Evolutionary conservation across 1,140 invertebrate genomes (phyloP).

Genomic region (Pissodes strobi): DNA sequence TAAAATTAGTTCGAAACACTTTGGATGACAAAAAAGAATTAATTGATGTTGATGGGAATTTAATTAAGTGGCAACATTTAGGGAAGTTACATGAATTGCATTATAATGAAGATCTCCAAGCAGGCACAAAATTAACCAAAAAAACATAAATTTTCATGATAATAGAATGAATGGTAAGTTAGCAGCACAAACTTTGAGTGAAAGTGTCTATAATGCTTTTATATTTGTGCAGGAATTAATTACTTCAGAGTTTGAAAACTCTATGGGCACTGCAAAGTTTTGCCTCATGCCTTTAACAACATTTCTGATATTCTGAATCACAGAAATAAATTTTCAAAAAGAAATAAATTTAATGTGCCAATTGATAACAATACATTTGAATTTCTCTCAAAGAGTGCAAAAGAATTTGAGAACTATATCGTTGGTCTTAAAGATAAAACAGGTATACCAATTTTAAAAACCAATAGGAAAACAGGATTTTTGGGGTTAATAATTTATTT

Average conservation of each 20-base stretch:
- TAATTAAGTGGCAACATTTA: conserved; percentile 31
- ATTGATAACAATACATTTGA: conserved; percentile 41
- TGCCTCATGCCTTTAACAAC: conserved; percentile 29
- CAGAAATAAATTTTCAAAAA: too few species aligned
- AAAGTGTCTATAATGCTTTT: conserved; percentile 35
- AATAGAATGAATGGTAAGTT: too few species aligned
- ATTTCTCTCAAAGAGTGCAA: too few species aligned
- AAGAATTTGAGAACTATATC: too few species aligned
- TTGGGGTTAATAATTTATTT: too few species aligned
- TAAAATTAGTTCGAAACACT: conserved; percentile 43
- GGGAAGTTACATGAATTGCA: conserved; percentile 34
- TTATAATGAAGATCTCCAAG: conserved; percentile 32
- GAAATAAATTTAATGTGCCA: too few species aligned
- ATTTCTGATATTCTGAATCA: too few species aligned
- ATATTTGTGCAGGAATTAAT: conserved; percentile 26
- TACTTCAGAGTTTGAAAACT: conserved; percentile 25
- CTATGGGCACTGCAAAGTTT: too few species aligned
- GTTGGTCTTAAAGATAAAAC: too few species aligned
- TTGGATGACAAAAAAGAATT: conserved; percentile 31
- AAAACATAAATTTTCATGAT: conserved; percentile 40
- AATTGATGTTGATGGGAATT: conserved; percentile 21
- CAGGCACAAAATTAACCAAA: conserved; percentile 37
- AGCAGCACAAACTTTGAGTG: conserved; percentile 30
- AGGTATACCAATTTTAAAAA: too few species aligned
- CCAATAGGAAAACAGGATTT: too few species aligned